phyloP scores from a whole-genome alignment of 2,113 vertebrate genomes.

The sheep (Ovis aries) region DNA sequence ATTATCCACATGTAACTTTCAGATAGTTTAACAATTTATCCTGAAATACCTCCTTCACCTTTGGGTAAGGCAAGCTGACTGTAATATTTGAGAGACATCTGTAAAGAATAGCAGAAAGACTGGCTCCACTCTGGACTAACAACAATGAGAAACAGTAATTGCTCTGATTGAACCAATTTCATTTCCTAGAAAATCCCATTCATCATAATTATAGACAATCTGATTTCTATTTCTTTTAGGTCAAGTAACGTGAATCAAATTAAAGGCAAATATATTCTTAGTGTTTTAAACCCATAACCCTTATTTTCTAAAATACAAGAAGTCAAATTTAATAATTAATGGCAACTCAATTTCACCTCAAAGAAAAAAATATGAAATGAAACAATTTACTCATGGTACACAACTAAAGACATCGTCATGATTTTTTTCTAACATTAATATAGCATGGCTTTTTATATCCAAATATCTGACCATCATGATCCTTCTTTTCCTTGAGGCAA shows the following conservation, averaged over 20 bases:
- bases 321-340: background rate
- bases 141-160: slow-evolving; percentile 55
- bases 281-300: background rate
- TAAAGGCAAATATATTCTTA: background rate
- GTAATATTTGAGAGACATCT: background rate
- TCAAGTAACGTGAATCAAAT: slow-evolving; percentile 28
- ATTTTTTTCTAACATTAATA: background rate
- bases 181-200: slow-evolving; percentile 48
- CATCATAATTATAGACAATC: slow-evolving; percentile 47
- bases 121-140: background rate
- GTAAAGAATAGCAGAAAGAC: background rate
- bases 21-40: background rate
- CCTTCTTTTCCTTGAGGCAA: background rate
- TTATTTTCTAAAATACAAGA: background rate
- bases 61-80: background rate
- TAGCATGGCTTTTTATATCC: background rate
- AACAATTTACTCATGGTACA: background rate
- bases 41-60: background rate
- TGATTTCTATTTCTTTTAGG: slow-evolving; percentile 47
- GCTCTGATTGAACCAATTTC: slow-evolving; percentile 27
- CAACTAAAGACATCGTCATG: background rate
- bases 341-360: background rate
- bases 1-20: background rate
- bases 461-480: background rate
- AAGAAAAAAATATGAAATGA: background rate